Percentiles rank a stretch among this genome's conserved stretches.
Evolutionary conservation across 2,797 vertebrate genomes (phyloP).

Genomic region (Sebastes glaucus): DNA sequence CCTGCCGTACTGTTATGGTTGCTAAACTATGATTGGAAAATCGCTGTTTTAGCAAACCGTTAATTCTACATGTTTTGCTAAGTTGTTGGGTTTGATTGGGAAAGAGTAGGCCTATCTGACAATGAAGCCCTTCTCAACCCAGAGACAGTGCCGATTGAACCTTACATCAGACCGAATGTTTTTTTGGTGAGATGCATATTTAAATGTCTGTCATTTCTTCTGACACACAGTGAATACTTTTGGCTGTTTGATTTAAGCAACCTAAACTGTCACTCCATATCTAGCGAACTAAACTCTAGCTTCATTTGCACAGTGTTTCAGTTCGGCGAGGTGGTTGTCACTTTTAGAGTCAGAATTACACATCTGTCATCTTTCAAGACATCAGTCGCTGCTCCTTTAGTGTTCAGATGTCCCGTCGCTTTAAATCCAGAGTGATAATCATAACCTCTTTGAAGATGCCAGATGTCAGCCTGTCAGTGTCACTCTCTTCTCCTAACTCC

Average conservation of each 20-base stretch:
- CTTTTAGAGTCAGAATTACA: constrained; percentile 7
- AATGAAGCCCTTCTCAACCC: background rate
- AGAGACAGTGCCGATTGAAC: background rate
- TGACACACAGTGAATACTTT: background rate
- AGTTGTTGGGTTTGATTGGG: background rate
- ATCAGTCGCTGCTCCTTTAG: constrained; percentile 1
- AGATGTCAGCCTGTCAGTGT: constrained; percentile 14
- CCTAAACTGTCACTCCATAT: constrained; percentile 6
- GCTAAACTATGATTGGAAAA: background rate
- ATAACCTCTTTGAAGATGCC: constrained; percentile 28
- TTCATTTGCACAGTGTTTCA: constrained; percentile 10
- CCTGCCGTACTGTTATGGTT: background rate
- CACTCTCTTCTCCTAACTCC: background rate
- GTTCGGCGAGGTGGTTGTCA: background rate
- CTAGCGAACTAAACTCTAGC: background rate
- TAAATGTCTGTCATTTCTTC: constrained; percentile 9
- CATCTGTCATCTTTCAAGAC: background rate
- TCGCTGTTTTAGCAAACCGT: background rate
- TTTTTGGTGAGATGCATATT: constrained; percentile 13
- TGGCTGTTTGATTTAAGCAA: constrained; percentile 3
- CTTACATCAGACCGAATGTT: background rate
- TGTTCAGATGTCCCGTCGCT: constrained; percentile 25
- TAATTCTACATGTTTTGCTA: background rate
- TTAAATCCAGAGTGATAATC: constrained; percentile 32
- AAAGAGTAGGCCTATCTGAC: background rate